Evolutionary conservation across 2,888 invertebrate species (phyloP).

Genomic region (Adelphocoris suturalis): DNA sequence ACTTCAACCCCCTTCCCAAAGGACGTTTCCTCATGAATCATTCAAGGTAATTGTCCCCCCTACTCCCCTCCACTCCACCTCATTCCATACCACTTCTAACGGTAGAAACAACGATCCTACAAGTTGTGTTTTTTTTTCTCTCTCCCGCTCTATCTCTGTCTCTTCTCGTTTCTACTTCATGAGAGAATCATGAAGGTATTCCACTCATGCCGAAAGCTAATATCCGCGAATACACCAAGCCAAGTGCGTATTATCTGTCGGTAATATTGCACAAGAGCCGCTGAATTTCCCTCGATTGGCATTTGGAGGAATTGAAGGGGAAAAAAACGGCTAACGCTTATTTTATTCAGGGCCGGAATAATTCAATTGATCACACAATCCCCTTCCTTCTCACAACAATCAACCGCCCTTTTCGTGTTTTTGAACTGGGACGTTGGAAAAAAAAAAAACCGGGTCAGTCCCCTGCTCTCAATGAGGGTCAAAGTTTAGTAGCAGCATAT

Average conservation of each 20-base stretch:
- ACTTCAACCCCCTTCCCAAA: background rate
- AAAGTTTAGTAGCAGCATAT: no score
- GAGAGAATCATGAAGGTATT: constrained; percentile 16
- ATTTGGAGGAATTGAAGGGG: background rate
- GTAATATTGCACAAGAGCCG: constrained; percentile 10
- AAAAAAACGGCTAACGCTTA: background rate
- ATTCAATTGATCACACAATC: constrained; percentile 36
- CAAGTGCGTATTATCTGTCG: constrained; percentile 8
- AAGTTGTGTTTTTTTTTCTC: background rate
- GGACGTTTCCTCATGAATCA: constrained; percentile 11
- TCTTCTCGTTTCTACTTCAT: background rate
- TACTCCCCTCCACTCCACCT: no score
- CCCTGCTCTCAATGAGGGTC: no score
- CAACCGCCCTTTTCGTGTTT: constrained; percentile 35
- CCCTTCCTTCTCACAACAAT: background rate
- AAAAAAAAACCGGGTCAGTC: constrained; percentile 14
- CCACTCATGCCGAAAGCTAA: constrained; percentile 16
- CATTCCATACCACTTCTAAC: background rate
- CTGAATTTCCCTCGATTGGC: background rate
- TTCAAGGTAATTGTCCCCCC: background rate
- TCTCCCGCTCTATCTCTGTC: no score
- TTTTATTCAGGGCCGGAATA: constrained; percentile 24
- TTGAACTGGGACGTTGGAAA: background rate
- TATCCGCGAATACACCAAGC: background rate
- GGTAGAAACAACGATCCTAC: constrained; percentile 23